A percentile compares a stretch with the other conserved stretches of the same genome.
Conservation (phyloP, 2,888 invertebrate species). For the Xylocampa areola region DNA sequence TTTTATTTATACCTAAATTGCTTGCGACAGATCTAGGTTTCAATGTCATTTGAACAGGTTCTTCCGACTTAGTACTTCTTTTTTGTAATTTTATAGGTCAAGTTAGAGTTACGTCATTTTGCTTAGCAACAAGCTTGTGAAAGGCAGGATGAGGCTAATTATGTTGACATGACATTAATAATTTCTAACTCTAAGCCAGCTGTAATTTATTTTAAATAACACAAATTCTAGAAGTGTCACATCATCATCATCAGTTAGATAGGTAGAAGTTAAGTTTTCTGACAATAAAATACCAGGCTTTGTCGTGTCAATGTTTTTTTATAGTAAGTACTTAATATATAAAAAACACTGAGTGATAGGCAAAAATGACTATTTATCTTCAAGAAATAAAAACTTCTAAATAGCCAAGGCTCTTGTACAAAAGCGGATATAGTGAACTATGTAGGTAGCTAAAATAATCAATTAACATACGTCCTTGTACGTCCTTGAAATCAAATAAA, state of each 20-base stretch:
- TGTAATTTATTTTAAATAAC: conserved; percentile 2
- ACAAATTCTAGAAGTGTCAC: too few species aligned
- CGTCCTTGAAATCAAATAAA: conserved; percentile 39
- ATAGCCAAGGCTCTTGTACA: too few species aligned
- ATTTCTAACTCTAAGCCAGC: conserved; percentile 5
- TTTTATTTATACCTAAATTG: conserved; percentile 37
- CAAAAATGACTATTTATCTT: too few species aligned
- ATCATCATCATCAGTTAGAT: too few species aligned
- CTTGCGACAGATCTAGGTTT: conserved; percentile 29
- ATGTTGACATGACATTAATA: background rate
- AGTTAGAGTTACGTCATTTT: conserved; percentile 26
- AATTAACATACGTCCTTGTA: conserved; percentile 49
- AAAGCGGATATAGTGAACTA: too few species aligned
- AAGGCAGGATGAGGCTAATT: background rate
- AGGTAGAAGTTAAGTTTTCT: too few species aligned
- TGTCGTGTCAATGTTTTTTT: too few species aligned
- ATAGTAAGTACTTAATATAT: too few species aligned
- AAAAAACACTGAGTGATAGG: too few species aligned
- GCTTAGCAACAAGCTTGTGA: conserved; percentile 22
- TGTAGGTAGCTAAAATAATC: background rate
- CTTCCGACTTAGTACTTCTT: background rate
- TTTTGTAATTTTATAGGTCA: conserved; percentile 16
- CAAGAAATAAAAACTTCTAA: too few species aligned
- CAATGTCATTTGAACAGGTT: conserved; percentile 48
- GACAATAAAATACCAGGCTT: too few species aligned